phyloP scores from a whole-genome alignment of 2,888 invertebrate species.

The Pterostichus niger region DNA sequence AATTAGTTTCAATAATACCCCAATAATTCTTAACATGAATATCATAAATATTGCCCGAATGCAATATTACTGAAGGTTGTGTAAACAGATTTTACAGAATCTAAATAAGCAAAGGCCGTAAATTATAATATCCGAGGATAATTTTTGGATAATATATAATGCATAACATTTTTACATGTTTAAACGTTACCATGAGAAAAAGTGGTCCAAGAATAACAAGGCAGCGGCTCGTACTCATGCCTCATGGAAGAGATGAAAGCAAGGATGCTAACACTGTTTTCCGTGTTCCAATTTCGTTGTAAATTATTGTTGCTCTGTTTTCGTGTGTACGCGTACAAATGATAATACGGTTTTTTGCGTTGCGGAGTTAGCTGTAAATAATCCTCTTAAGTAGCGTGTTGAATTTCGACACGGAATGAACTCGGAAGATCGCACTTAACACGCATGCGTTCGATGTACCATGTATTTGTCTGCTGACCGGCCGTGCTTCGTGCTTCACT shows the following conservation, averaged over 20 bases:
- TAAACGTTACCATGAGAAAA: conserved; percentile 28
- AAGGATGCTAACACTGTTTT: conserved; percentile 41
- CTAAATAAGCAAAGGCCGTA: too few species aligned
- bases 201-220: neutral
- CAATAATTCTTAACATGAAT: too few species aligned
- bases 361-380: conserved; percentile 62
- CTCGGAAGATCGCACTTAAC: conserved; percentile 29
- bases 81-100: too few species aligned
- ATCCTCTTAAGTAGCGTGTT: conserved; percentile 58
- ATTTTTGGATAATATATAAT: conserved; percentile 33
- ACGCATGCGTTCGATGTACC: conserved; percentile 12
- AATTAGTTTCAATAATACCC: too few species aligned
- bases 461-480: neutral
- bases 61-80: too few species aligned
- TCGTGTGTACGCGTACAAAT: conserved; percentile 61
- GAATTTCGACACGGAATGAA: conserved; percentile 57
- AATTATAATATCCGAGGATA: conserved; percentile 10
- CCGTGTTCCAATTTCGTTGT: conserved; percentile 55
- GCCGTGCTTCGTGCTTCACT: neutral
- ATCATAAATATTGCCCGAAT: too few species aligned
- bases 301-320: conserved; percentile 61
- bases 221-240: neutral
- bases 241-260: neutral
- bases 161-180: conserved; percentile 41
- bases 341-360: conserved; percentile 61